Evolutionary conservation across 2,797 vertebrate genomes (phyloP), one percentile per base, ranked within the genome.

Genomic region (Yasuhikotakia modesta): DNA sequence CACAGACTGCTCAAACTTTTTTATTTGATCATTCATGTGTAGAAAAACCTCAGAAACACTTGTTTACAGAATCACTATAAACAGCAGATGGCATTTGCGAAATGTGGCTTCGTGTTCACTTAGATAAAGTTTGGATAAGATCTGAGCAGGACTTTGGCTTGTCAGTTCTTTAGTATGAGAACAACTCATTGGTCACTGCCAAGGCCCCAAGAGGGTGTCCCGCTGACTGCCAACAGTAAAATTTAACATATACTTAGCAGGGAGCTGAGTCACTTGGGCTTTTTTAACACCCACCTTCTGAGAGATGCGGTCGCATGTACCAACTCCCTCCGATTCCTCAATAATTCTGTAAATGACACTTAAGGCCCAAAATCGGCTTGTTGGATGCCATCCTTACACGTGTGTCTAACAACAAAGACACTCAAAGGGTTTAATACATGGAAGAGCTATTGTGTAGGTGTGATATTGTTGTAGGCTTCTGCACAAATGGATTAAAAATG

Each of bases 271-370:
- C 21, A 11, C 4, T 21, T 16, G 32, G 50, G 16, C 21, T 24
- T 3, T 27, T 58, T 63, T 78, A 53, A 70, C 45, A 52, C 35
- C 57, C 76, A 52, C 67, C 32, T 6, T 2, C 58, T 27, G 57
- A 63, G 21, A 64, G 21, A 64, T 0, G 0, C 12, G 12, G 45
- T 19, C 43, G 6, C 35, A 46, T 52, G 45, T 50, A 5, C 27
- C 46, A 73, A 17, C 45, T 35, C 57, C 27, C 58, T 73, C 46
- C 22, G 30, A 64, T 13, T 22, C 70, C 76, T 82, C 64, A 35
- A 52, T 3, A n/a, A 27, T 30, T 45, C 6, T 58, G 22, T 58
- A 16, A 58, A 58, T 24, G 10, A 16, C 55, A 58, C 57, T 6
- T 39, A 8, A 8, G 35, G 10, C 35, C 35, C 5, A 58, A 12